These are phyloP conservation scores for Diogma glabrata DNA, from an alignment of 2,888 invertebrate species.

Conservation along the genomic window DNA sequence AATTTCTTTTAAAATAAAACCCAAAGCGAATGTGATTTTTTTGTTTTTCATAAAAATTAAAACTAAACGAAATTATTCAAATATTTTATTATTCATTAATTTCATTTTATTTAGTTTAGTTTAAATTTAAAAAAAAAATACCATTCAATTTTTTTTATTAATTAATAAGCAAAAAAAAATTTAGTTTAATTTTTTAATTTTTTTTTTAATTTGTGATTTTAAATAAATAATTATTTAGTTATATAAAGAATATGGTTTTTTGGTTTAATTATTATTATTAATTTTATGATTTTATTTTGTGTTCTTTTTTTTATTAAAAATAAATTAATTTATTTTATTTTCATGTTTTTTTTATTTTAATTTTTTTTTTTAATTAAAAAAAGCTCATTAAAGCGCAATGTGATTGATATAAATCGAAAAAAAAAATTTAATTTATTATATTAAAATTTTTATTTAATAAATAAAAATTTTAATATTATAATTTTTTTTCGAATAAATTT, in stretches of 20 bases:
- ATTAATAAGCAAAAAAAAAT: background rate
- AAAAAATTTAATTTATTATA: background rate
- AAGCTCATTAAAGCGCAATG: slow-evolving; percentile 26
- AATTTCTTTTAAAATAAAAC: too few species aligned
- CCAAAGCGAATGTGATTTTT: slow-evolving; percentile 21
- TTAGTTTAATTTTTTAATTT: slow-evolving; percentile 9
- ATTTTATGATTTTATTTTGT: background rate
- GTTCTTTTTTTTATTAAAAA: slow-evolving; percentile 2
- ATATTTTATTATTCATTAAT: background rate
- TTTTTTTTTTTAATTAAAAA: slow-evolving; percentile 18
- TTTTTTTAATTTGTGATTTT: background rate
- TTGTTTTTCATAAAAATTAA: slow-evolving; percentile 1
- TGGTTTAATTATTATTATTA: too few species aligned
- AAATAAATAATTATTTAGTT: too few species aligned
- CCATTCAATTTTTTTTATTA: too few species aligned
- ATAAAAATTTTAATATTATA: slow-evolving; percentile 9
- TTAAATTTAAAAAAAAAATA: background rate
- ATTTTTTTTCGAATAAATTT: too few species aligned
- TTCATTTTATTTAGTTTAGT: slow-evolving; percentile 1
- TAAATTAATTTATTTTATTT: slow-evolving; percentile 12
- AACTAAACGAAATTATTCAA: slow-evolving; percentile 12
- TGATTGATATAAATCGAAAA: slow-evolving; percentile 18
- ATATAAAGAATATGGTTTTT: too few species aligned
- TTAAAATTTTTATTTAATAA: background rate
- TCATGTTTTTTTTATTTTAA: slow-evolving; percentile 9